Evolutionary conservation across 2,113 vertebrate genomes (phyloP), one percentile per base, ranked within the genome.

Genomic region (Dasyornis broadbenti): DNA sequence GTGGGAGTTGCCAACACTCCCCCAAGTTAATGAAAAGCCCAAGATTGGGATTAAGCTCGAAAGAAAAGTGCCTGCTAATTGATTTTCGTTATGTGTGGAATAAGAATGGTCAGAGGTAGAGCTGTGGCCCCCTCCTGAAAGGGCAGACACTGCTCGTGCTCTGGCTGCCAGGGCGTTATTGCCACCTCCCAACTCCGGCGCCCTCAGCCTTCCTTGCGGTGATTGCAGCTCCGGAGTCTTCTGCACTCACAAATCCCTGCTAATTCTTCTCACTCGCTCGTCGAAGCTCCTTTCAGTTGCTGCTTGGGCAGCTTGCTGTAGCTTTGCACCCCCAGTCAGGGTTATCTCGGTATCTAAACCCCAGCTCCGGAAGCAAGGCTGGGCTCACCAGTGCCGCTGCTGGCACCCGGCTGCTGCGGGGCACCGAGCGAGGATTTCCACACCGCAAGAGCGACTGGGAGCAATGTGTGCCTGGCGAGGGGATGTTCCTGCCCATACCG

Each of bases 1-100:
- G 86, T 83, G 89, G 96, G 93, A 96, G 96, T 86, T 24, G 15
- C 79, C 88, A 93, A 5, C 35, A 23, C 65, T 70, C 78, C 76
- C 54, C 86, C 65, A 45, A 27, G 30, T 77, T 94, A 87, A 93
- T 89, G 94, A 82, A 81, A 82, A 85, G 16, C 15, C 66, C 17
- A 22, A 64, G 57, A 35, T 4, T 7, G 8, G 80, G 57, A 45
- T 61, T 69, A 79, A 66, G 54, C 22, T 37, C 0, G 2, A 24
- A 60, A 76, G 65, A 60, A 52, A 84, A 92, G 42, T 9, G 57
- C 42, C 52, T 40, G 59, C 47, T 86, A 26, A 44, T 69, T 82
- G 79, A 9, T 45, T 92, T 94, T 59, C 3, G 8, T 14, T 56
- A 8, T 3, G 33, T 59, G 7, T 23, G 40, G 63, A 42, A 2